phyloP scores from a whole-genome alignment of 2,113 vertebrate species.

The Porphyrio hochstetteri region DNA sequence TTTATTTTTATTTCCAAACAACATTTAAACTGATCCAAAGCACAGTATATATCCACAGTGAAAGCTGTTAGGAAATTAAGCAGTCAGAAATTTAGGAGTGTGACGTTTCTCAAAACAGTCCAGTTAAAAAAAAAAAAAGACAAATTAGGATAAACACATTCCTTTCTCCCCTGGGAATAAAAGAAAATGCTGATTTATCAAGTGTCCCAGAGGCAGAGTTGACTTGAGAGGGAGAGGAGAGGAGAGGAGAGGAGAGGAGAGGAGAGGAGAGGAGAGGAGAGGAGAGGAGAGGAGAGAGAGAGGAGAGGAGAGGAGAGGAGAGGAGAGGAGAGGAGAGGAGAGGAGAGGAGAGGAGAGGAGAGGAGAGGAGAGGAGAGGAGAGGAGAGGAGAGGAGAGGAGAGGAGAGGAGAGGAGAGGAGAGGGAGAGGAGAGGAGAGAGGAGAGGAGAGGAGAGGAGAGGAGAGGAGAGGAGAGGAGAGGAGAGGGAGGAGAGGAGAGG shows the following conservation, averaged over 20 bases:
- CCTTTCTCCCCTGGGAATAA: neutral
- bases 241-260: too few species aligned
- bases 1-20: slow-evolving; percentile 35
- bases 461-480: too few species aligned
- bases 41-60: neutral
- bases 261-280: too few species aligned
- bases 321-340: too few species aligned
- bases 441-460: too few species aligned
- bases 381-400: too few species aligned
- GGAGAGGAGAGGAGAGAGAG: too few species aligned
- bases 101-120: neutral
- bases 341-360: too few species aligned
- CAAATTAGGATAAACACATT: neutral
- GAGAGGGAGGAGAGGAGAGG: too few species aligned
- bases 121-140: neutral
- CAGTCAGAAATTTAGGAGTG: neutral
- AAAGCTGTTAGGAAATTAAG: neutral
- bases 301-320: neutral
- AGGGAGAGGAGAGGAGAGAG: neutral
- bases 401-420: too few species aligned
- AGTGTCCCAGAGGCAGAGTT: neutral
- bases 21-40: slow-evolving; percentile 7
- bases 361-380: neutral
- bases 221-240: neutral
- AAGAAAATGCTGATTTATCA: neutral